Conservation (phyloP, 1,140 invertebrate species). For the Melanaphis sacchari region DNA sequence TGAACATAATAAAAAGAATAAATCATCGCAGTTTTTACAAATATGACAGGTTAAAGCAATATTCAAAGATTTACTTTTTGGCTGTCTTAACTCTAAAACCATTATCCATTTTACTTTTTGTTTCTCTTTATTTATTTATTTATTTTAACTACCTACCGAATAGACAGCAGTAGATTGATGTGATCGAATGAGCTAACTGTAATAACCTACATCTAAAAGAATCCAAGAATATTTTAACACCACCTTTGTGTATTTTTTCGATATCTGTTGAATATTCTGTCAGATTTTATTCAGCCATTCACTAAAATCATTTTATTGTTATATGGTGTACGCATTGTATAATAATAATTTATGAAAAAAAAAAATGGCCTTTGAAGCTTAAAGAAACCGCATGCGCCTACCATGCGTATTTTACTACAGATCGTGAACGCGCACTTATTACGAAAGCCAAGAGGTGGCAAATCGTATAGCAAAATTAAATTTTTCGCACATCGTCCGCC, state of each 20-base stretch:
- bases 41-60: conserved; percentile 48
- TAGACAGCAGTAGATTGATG: conserved; percentile 33
- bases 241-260: background rate
- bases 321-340: too few species aligned
- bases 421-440: too few species aligned
- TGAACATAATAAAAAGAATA: conserved; percentile 36
- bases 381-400: background rate
- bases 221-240: background rate
- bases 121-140: background rate
- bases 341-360: background rate
- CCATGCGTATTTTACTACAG: too few species aligned
- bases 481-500: background rate
- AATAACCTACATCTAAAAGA: background rate
- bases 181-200: background rate
- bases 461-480: background rate
- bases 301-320: too few species aligned
- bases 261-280: too few species aligned
- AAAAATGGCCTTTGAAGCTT: background rate
- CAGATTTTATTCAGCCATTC: too few species aligned
- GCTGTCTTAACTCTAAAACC: background rate
- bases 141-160: background rate
- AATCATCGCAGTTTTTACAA: conserved; percentile 22
- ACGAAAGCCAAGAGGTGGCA: background rate
- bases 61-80: conserved; percentile 50
- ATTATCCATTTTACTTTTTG: conserved; percentile 33